Evolutionary conservation across 2,113 vertebrate species (phyloP).

Genomic region (Cololabis saira): DNA sequence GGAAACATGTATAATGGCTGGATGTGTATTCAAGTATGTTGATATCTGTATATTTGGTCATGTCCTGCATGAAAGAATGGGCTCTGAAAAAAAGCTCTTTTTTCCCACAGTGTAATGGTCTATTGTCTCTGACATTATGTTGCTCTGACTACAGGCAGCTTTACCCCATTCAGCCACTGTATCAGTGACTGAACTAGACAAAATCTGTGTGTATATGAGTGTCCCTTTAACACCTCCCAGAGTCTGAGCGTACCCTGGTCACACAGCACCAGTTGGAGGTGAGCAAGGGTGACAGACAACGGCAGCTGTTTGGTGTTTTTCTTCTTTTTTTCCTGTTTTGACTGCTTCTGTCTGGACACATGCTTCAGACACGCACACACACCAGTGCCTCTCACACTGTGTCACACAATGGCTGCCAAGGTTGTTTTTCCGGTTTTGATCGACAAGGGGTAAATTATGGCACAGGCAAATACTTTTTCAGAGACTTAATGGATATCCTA

Average conservation of each 20-base stretch:
- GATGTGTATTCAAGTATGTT: slow-evolving; percentile 35
- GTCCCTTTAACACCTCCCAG: slow-evolving; percentile 6
- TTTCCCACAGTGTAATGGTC: slow-evolving; percentile 57
- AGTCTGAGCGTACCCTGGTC: slow-evolving; percentile 31
- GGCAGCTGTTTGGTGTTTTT: slow-evolving; percentile 62
- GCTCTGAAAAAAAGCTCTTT: slow-evolving; percentile 25
- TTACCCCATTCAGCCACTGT: slow-evolving; percentile 35
- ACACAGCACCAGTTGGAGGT: slow-evolving; percentile 46
- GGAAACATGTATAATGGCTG: slow-evolving; percentile 40
- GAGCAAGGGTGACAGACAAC: slow-evolving; percentile 55
- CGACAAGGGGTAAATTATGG: neutral
- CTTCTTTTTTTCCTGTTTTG: slow-evolving; percentile 75
- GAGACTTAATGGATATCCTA: too few relatives aligned
- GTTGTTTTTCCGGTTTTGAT: slow-evolving; percentile 30
- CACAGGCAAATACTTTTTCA: too few relatives aligned
- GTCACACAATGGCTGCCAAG: slow-evolving; percentile 39
- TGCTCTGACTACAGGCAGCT: slow-evolving; percentile 28
- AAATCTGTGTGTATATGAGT: slow-evolving; percentile 48
- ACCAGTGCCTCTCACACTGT: slow-evolving; percentile 11
- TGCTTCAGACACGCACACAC: slow-evolving; percentile 21
- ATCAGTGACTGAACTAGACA: slow-evolving; percentile 43
- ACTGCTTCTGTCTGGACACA: slow-evolving; percentile 59
- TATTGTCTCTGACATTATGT: slow-evolving; percentile 58
- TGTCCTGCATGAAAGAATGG: slow-evolving; percentile 66
- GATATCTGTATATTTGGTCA: slow-evolving; percentile 46